These are phyloP conservation scores for Helobdella robusta DNA, from an alignment of 2,888 invertebrate genomes.

Conservation along the genomic window DNA sequence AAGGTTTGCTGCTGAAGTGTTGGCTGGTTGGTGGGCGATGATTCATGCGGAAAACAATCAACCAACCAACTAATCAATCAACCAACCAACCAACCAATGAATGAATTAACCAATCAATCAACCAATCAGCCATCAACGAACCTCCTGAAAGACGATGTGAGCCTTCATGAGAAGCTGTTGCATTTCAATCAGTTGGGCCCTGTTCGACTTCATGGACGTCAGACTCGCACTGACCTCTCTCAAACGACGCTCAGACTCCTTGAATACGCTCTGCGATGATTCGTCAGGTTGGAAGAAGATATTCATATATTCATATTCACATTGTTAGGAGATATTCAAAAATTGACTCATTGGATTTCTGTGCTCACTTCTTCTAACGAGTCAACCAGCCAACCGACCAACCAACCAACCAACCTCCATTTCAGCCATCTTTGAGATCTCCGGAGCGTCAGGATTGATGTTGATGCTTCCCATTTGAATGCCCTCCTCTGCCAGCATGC, in stretches of 20 bases:
- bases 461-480: conserved; percentile 87
- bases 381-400: too few relatives aligned
- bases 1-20: neutral
- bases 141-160: conserved; percentile 94
- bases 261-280: conserved; percentile 61
- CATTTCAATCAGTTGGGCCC: conserved; percentile 83
- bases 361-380: too few relatives aligned
- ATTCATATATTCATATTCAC: neutral
- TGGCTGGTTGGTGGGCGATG: neutral
- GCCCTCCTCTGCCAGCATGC: conserved; percentile 88
- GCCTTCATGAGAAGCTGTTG: conserved; percentile 93
- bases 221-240: conserved; percentile 96
- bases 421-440: conserved; percentile 97
- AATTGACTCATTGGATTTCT: neutral
- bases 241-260: conserved; percentile 90
- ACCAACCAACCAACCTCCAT: too few relatives aligned
- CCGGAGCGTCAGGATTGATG: conserved; percentile 96
- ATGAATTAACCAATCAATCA: neutral
- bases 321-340: neutral
- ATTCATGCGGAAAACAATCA: neutral
- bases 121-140: conserved; percentile 35
- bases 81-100: neutral
- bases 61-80: neutral
- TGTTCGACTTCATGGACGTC: conserved; percentile 89
- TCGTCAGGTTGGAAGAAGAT: neutral